A percentile compares a stretch with the other conserved stretches of the same genome.
phyloP scores from a whole-genome alignment of 2,888 invertebrate genomes.

The Heliconius aoede region DNA sequence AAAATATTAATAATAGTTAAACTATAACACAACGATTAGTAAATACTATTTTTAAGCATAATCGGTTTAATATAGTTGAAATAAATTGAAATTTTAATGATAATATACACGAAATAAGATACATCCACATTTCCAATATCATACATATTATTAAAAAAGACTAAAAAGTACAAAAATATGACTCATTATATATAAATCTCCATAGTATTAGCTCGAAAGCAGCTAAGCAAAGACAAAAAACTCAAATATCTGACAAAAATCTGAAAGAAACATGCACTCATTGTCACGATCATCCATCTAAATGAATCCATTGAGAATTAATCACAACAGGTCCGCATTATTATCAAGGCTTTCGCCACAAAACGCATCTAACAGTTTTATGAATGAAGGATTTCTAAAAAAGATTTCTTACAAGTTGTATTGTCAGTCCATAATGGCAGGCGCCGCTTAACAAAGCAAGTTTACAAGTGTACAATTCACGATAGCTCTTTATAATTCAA shows the following conservation, averaged over 20 bases:
- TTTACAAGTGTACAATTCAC: constrained; percentile 83
- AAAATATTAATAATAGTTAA: no score
- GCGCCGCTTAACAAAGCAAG: constrained; percentile 78
- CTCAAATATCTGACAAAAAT: not conserved
- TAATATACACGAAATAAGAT: not conserved
- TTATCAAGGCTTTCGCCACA: constrained; percentile 71
- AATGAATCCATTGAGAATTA: constrained; percentile 59
- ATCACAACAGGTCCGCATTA: constrained; percentile 75
- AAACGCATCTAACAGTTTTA: constrained; percentile 77
- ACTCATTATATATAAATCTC: not conserved
- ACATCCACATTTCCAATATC: not conserved
- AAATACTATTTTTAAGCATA: no score
- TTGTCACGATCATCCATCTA: constrained; percentile 29
- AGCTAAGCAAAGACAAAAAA: not conserved
- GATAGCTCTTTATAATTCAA: constrained; percentile 79
- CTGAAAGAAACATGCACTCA: constrained; percentile 1
- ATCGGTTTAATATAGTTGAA: no score
- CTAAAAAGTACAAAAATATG: not conserved
- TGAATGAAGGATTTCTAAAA: constrained; percentile 82
- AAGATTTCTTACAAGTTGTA: constrained; percentile 82
- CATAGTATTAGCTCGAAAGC: not conserved
- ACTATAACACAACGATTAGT: no score
- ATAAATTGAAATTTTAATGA: not conserved
- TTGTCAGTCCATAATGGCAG: constrained; percentile 81
- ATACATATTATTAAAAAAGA: not conserved